Evolutionary conservation across 2,888 invertebrate species (phyloP), one percentile per base, ranked within the genome.

Genomic region (Dryobota labecula): DNA sequence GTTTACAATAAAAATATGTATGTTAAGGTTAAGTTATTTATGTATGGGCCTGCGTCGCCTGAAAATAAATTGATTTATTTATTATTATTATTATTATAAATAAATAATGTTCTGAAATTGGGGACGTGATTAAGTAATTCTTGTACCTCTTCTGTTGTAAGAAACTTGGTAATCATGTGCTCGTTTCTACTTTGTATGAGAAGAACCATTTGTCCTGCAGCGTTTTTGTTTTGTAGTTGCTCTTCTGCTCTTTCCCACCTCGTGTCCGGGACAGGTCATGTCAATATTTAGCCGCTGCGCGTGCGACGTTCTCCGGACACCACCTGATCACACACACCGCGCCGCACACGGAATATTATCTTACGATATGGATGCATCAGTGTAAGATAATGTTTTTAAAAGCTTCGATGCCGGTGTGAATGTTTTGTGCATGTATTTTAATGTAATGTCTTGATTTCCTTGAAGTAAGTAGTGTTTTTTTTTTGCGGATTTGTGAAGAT

Each of bases 271-370:
- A 79, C 84, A 83, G 87, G 87, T 84, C 84, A 87, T 88, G 92
- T 92, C 91, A 92, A 92, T 91, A 92, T 92, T 90, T 90, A 86
- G 85, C 83, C 74, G 85, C 63, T 89, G 91, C 90, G 91, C 89
- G 90, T 87, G 90, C 91, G 89, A 76, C 83, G 86, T 78, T 88
- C 85, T 84, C 89, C 89, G 89, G 90, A 90, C 85, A 86, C 88
- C 92, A 92, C 90, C 92, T 92, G 92, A 91, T 90, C 90, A 92
- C 85, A 92, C 92, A 92, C 60, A 69, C 84, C 86, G 86, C 78
- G 66, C 70, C 77, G 80, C 77, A 80, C 73, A 76, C 68, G 67
- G 67, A 65, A 76, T 83, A 83, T 79, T 82, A 82, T 83, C 85
- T 84, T 82, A 74, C 69, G 57, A 71, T 78, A 66, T 77, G 72